Base-by-base conservation (phyloP, 1,140 invertebrate genomes). In the Drosophila elegans region DNA sequence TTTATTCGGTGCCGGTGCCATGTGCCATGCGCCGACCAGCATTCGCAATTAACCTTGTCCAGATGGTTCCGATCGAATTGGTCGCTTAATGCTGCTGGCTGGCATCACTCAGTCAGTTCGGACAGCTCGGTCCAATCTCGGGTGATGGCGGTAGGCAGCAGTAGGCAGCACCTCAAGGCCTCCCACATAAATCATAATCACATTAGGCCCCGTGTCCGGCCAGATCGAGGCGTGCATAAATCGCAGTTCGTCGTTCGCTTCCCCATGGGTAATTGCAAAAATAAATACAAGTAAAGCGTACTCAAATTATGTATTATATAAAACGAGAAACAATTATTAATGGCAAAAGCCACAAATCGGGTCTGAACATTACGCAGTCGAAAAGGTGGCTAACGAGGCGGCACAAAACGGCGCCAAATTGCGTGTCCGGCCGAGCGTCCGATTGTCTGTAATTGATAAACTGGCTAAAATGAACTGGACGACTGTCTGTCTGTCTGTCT, bases 141-240 rank as follows among this genome's bases (percentile, higher is more conserved):
- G 53, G 54, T 46, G 13, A 66, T 62, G 21, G 34, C 39, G 39
- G 21, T 2, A 1, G 48, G 45, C 12, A 21, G 29, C 27, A 51
- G 55, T 39, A 66, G 59, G 61, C 73, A 53, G 55, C 38, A 53
- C 32, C 45, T 88, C 83, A 88, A 88, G 83, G 83, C 56, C 83
- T 78, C 62, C 25, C 55, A 82, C 74, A 83, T 88, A 88, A 88
- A 83, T 88, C 84, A 88, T 88, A 88, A 89, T 83, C 79, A 56
- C 84, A 86, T 86, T 86, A 83, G 83, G 56, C 32, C 21, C 32
- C 21, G 27, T n/a, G 29, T 32, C 27, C 54, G 39, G 21, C 6
- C 32, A 39, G 41, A 39, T 42, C n/a, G 38, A 36, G 27, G 56
- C 36, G 76, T 57, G 76, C 77, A 79, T 51, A 74, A 80, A 77